Percentiles rank a stretch among this genome's conserved stretches.
phyloP scores from a whole-genome alignment of 2,797 vertebrate genomes.

The Phrynocephalus vlangalii region DNA sequence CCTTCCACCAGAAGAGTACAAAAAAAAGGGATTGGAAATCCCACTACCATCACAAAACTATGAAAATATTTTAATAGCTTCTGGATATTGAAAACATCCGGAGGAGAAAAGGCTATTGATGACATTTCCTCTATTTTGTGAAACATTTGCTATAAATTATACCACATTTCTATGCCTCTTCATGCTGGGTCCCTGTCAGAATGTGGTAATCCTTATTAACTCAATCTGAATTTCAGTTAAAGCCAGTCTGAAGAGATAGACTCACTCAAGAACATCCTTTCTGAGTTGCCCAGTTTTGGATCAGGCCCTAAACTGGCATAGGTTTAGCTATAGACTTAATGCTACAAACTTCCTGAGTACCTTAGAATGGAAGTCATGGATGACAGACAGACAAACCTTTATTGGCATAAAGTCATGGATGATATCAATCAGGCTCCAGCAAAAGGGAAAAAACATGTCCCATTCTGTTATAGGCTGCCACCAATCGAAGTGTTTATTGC shows the following conservation, averaged over 20 bases:
- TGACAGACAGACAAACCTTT: not conserved
- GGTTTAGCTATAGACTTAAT: not conserved
- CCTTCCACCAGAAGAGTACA: not conserved
- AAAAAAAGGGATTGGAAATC: not conserved
- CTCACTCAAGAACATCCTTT: not conserved
- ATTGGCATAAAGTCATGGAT: not conserved
- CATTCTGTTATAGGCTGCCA: not conserved
- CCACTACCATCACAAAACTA: no score
- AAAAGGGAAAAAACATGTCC: not conserved
- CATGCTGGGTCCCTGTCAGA: not conserved
- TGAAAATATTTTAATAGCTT: no score
- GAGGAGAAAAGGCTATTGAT: not conserved
- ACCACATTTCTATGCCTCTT: not conserved
- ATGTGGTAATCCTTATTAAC: not conserved
- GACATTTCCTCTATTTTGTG: not conserved
- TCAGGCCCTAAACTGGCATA: rapidly evolving
- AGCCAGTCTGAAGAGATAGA: not conserved
- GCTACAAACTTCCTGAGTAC: not conserved
- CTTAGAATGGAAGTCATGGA: constrained; percentile 9
- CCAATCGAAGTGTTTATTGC: rapidly evolving
- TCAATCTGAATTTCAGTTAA: not conserved
- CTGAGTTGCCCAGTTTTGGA: not conserved
- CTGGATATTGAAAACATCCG: no score
- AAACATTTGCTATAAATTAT: constrained; percentile 7
- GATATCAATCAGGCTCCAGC: not conserved